Evolutionary conservation across 2,797 vertebrate genomes (phyloP).

Genomic region (Cottoperca gobio): DNA sequence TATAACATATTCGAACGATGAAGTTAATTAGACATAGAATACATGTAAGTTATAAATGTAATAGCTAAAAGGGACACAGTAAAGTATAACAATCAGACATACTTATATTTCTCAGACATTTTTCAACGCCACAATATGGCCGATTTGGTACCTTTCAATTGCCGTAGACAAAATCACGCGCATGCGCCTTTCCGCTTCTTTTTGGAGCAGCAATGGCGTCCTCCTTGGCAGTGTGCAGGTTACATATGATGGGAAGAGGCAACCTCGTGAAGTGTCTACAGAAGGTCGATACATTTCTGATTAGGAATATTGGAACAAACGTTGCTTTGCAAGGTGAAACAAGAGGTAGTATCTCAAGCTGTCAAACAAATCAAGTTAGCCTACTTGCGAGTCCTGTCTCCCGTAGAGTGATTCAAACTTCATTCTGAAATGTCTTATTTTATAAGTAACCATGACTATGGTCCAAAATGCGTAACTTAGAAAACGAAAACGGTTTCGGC

Average conservation of each 20-base stretch:
- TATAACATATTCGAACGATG: neutral
- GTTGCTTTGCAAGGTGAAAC: slow-evolving; percentile 35
- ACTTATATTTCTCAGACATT: neutral
- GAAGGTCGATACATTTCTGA: slow-evolving; percentile 44
- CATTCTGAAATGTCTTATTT: neutral
- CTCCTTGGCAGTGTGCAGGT: slow-evolving; percentile 71
- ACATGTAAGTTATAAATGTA: neutral
- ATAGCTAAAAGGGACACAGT: too few species aligned
- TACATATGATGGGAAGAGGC: slow-evolving; percentile 62
- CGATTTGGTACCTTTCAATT: slow-evolving; percentile 11
- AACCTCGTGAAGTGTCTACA: slow-evolving; percentile 45
- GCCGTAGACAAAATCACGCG: slow-evolving; percentile 64
- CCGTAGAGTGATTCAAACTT: neutral
- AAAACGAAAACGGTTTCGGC: rapidly evolving
- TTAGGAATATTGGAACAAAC: slow-evolving; percentile 49
- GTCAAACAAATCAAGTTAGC: slow-evolving; percentile 6
- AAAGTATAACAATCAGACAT: rapidly evolving
- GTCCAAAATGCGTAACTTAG: rapidly evolving
- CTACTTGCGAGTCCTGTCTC: neutral
- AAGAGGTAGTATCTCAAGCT: slow-evolving; percentile 52
- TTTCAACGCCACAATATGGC: neutral
- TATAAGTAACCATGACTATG: rapidly evolving
- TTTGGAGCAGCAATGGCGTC: slow-evolving; percentile 80
- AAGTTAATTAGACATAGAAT: neutral
- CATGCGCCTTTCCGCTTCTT: slow-evolving; percentile 59